Evolutionary conservation across 2,888 invertebrate genomes (phyloP).

Genomic region (Scaptomyza parva): DNA sequence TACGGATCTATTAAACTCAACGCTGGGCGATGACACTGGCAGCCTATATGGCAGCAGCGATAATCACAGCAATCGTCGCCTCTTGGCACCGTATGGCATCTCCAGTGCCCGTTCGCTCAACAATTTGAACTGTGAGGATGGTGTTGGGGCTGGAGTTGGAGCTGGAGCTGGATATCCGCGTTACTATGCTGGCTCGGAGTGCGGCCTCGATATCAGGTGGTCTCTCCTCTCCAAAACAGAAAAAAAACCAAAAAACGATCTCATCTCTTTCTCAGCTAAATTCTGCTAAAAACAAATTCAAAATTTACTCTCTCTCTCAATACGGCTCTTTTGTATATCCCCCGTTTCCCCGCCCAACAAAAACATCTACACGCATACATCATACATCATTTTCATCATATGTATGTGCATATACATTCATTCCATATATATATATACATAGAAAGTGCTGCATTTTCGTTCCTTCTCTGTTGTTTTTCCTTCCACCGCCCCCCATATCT

Average conservation of each 20-base stretch:
- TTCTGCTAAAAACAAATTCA: slow-evolving; percentile 21
- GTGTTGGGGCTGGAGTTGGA: too few species aligned
- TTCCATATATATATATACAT: too few species aligned
- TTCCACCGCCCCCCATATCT: slow-evolving; percentile 2
- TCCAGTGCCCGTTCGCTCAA: slow-evolving; percentile 62
- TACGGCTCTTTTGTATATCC: not conserved
- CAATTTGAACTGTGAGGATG: slow-evolving; percentile 61
- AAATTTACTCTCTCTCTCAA: slow-evolving; percentile 20
- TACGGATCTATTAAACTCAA: slow-evolving; percentile 65
- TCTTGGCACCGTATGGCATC: slow-evolving; percentile 48
- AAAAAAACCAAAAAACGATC: slow-evolving; percentile 10
- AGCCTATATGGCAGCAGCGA: slow-evolving; percentile 61
- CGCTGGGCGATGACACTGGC: slow-evolving; percentile 67
- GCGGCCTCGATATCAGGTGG: slow-evolving; percentile 75
- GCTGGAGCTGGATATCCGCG: slow-evolving; percentile 41
- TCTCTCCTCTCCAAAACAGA: slow-evolving; percentile 39
- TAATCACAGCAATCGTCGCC: slow-evolving; percentile 43
- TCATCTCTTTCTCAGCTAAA: not conserved
- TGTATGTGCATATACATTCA: not conserved
- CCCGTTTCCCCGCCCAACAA: not conserved
- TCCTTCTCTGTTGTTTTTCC: not conserved
- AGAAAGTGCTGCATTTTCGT: not conserved
- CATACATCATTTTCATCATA: not conserved
- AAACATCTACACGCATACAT: not conserved
- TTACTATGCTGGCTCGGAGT: slow-evolving; percentile 71